Evolutionary conservation across 2,113 vertebrate species (phyloP), one percentile per base, ranked within the genome.

Genomic region (Myocastor coypus): DNA sequence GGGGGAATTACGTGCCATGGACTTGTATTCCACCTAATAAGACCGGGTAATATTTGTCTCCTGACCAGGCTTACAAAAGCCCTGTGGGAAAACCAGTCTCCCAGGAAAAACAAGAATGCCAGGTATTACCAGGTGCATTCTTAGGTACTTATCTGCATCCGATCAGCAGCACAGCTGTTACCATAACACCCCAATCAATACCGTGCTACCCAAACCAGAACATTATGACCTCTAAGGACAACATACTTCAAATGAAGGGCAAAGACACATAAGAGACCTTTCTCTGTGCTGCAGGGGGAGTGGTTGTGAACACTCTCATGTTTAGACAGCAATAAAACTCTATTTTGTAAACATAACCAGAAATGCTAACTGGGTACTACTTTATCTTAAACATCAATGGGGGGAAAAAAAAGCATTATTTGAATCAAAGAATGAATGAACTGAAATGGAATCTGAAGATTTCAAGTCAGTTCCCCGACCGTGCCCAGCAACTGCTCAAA

Each of bases 301-400:
- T 75, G 0, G 57, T 11, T 69, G 26, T 3, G 40, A 92, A 93
- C 42, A 34, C 61, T n/a, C 86, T 63, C 0, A 0, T 97, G 91
- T 98, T 98, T 97, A 98, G 94, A 83, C 89, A 98, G 96, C 96
- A 98, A 94, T 94, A 96, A 98, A 98, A 93, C 57, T 69, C 59
- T 98, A 91, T 97, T 98, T 97, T 98, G 96, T 97, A 98, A 98
- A 98, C 0, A 0, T 26, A 95, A 69, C 32, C 83, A 86, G 78
- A 88, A 92, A 83, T 91, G 40, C 32, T 91, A 93, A 97, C 73
- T 89, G 69, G 10, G 59, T 11, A 94, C 87, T 83, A 84, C 52
- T 95, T 96, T 94, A 92, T 97, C 81, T 91, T 95, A 57, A 78
- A 94, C 34, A 59, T 50, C 89, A 94, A 87, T 94, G 88, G n/a